Evolutionary conservation across 92 coral and sea anemone genomes (phyloP).

Genomic region (Hydrozoanthus gracilis): DNA sequence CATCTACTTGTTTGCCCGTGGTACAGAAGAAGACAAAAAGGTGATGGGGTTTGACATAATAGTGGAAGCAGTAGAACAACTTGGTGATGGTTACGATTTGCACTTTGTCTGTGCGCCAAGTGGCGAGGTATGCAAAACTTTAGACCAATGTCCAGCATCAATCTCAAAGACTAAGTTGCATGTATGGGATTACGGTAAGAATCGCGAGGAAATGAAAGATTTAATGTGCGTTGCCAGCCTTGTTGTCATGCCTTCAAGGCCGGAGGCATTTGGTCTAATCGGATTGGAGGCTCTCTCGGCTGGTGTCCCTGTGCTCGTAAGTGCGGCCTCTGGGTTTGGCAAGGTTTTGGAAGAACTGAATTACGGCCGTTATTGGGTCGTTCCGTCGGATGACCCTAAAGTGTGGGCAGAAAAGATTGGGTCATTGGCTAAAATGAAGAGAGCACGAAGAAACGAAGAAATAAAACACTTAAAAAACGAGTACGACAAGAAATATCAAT

Average conservation of each 20-base stretch:
- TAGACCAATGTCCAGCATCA: neutral
- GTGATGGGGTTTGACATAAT: too few species aligned
- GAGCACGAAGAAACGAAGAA: neutral
- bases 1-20: neutral
- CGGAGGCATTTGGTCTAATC: slow-evolving; percentile 33
- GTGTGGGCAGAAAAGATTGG: slow-evolving; percentile 22
- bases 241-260: slow-evolving; percentile 24
- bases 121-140: neutral
- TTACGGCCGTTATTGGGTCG: slow-evolving; percentile 5
- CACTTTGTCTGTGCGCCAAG: neutral
- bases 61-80: neutral
- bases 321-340: slow-evolving; percentile 5
- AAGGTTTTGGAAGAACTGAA: neutral
- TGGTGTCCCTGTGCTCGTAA: too few species aligned
- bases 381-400: neutral
- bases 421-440: neutral
- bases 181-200: neutral
- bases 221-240: too few species aligned
- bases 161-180: neutral
- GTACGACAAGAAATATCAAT: neutral
- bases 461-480: neutral
- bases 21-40: neutral
- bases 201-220: neutral
- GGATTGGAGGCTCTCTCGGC: too few species aligned
- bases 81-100: neutral